Conservation (phyloP, 2,113 vertebrate genomes). For the Bagarius yarrelli region DNA sequence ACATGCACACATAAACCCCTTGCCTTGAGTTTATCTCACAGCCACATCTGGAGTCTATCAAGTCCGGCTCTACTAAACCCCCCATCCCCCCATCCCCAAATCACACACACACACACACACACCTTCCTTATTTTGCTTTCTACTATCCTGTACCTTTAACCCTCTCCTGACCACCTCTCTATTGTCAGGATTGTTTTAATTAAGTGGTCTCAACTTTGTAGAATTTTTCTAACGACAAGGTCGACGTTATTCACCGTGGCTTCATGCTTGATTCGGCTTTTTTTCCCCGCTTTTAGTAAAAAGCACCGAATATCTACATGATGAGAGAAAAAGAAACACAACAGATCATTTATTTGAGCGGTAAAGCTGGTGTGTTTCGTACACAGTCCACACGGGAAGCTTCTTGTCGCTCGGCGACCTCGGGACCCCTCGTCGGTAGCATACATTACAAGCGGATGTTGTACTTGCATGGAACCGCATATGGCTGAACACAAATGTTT, state of each 20-base stretch:
- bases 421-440: slow-evolving; percentile 23
- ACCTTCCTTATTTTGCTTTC: slow-evolving; percentile 63
- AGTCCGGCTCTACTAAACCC: slow-evolving; percentile 61
- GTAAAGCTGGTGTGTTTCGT: not conserved
- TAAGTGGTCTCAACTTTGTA: not conserved
- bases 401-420: not conserved
- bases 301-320: not conserved
- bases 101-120: slow-evolving; percentile 35
- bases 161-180: slow-evolving; percentile 70
- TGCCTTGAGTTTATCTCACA: slow-evolving; percentile 78
- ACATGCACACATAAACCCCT: slow-evolving; percentile 70
- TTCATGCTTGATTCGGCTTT: not conserved
- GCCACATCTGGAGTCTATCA: slow-evolving; percentile 83
- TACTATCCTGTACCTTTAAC: slow-evolving; percentile 72
- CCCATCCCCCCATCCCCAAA: slow-evolving; percentile 14
- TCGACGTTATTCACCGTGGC: not conserved
- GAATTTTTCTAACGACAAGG: not conserved
- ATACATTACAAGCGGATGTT: slow-evolving; percentile 23
- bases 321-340: not conserved
- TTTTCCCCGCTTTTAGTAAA: not conserved
- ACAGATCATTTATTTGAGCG: not conserved
- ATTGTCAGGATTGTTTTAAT: slow-evolving; percentile 20
- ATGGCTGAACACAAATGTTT: slow-evolving; percentile 25
- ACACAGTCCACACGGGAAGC: not conserved
- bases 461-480: not conserved